A percentile compares a stretch with the other conserved stretches of the same genome.
phyloP scores from a whole-genome alignment of 2,888 invertebrate genomes.

The Drosophila pseudotakahashii region DNA sequence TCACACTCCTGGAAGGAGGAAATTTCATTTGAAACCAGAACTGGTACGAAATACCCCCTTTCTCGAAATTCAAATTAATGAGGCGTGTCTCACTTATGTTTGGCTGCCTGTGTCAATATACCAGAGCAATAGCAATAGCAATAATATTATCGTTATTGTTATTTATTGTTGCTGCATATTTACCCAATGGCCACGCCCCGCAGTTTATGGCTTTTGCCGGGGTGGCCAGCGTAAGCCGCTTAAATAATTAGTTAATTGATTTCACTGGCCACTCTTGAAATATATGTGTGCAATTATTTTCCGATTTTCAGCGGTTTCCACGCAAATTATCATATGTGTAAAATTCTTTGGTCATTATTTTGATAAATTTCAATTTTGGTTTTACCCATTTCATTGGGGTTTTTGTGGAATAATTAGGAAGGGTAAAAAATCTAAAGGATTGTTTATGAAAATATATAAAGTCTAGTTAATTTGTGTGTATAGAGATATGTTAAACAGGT shows the following conservation, averaged over 20 bases:
- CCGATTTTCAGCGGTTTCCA: slow-evolving; percentile 14
- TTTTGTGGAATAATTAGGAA: slow-evolving; percentile 3
- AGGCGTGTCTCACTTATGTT: slow-evolving; percentile 68
- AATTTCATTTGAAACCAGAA: slow-evolving; percentile 18
- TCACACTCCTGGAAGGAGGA: not conserved
- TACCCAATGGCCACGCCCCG: slow-evolving; percentile 21
- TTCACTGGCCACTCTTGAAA: slow-evolving; percentile 31
- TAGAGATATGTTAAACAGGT: no score
- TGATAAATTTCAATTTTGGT: slow-evolving; percentile 17
- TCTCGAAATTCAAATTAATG: slow-evolving; percentile 65
- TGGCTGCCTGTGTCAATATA: slow-evolving; percentile 43
- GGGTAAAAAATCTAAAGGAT: not conserved
- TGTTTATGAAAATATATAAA: slow-evolving; percentile 1
- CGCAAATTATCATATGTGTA: slow-evolving; percentile 23
- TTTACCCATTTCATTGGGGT: slow-evolving; percentile 21
- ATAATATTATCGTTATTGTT: slow-evolving; percentile 48
- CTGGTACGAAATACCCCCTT: not conserved
- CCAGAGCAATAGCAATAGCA: not conserved
- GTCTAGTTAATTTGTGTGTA: slow-evolving; percentile 7
- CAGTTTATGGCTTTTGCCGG: slow-evolving; percentile 16
- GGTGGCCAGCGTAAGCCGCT: slow-evolving; percentile 47
- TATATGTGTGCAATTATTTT: slow-evolving; percentile 17
- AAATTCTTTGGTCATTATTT: slow-evolving; percentile 15
- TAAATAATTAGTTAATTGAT: slow-evolving; percentile 70
- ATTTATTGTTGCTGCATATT: slow-evolving; percentile 50